phyloP scores from a whole-genome alignment of 2,888 invertebrate genomes.

The Diadromus collaris region DNA sequence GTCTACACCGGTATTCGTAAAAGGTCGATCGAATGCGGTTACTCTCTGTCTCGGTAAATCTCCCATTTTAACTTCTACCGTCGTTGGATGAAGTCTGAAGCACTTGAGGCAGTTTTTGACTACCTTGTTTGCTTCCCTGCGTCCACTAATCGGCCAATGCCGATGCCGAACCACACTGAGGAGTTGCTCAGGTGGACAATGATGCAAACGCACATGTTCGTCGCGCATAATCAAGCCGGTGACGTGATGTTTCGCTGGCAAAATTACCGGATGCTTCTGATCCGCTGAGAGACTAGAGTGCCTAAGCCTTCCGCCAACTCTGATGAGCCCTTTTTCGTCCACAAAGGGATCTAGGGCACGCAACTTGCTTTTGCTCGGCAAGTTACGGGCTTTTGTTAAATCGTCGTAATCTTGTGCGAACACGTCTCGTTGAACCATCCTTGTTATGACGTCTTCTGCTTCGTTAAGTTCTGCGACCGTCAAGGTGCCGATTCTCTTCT shows the following conservation, averaged over 20 bases:
- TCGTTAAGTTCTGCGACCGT: background rate
- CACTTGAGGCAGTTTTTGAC: slow-evolving; percentile 42
- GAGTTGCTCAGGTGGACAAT: slow-evolving; percentile 63
- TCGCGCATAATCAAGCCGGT: slow-evolving; percentile 38
- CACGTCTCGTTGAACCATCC: slow-evolving; percentile 1
- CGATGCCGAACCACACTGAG: slow-evolving; percentile 54
- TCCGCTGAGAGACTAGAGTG: slow-evolving; percentile 35
- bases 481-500: slow-evolving; percentile 1
- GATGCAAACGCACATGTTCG: slow-evolving; percentile 57
- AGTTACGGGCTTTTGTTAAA: background rate
- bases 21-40: background rate
- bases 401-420: background rate
- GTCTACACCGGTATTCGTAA: background rate
- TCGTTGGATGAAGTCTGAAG: slow-evolving; percentile 12
- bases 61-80: background rate
- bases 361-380: background rate
- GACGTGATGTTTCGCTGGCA: slow-evolving; percentile 28
- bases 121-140: slow-evolving; percentile 45
- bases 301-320: slow-evolving; percentile 52
- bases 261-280: slow-evolving; percentile 49
- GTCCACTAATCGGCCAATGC: slow-evolving; percentile 70
- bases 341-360: slow-evolving; percentile 40
- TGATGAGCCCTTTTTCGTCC: slow-evolving; percentile 45
- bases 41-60: background rate
- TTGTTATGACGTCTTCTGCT: slow-evolving; percentile 1